Evolutionary conservation across 2,797 vertebrate genomes (phyloP).

Genomic region (Malacoctenus gilli): DNA sequence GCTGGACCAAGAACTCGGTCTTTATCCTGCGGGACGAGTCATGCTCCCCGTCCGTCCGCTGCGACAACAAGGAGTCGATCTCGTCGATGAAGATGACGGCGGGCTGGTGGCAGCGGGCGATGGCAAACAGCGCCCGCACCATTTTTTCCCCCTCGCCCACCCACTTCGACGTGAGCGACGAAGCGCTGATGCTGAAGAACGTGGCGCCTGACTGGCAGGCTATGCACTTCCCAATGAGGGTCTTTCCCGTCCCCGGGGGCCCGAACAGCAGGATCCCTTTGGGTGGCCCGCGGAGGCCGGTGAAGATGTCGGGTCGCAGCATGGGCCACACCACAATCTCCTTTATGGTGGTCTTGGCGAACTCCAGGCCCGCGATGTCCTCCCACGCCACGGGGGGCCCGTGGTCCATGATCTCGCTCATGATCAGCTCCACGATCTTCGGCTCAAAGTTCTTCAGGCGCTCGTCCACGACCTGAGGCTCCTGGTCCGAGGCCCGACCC

Average conservation of each 20-base stretch:
- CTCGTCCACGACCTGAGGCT: conserved; percentile 82
- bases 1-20: conserved; percentile 95
- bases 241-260: conserved; percentile 96
- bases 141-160: conserved; percentile 98
- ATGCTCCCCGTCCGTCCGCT: conserved; percentile 93
- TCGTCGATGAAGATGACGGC: conserved; percentile 98
- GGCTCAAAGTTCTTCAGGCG: conserved; percentile 93
- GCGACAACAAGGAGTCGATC: conserved; percentile 95
- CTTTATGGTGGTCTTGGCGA: conserved; percentile 95
- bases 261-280: conserved; percentile 97
- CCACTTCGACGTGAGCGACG: conserved; percentile 97
- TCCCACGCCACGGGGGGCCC: conserved; percentile 93
- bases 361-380: conserved; percentile 95
- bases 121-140: conserved; percentile 93
- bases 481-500: conserved; percentile 37
- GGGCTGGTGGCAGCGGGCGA: conserved; percentile 93
- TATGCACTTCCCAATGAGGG: conserved; percentile 97
- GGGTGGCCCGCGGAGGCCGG: conserved; percentile 92
- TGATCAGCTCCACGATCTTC: conserved; percentile 95
- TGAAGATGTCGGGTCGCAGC: conserved; percentile 97
- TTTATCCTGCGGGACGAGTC: conserved; percentile 96
- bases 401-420: conserved; percentile 97
- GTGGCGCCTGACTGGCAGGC: conserved; percentile 96
- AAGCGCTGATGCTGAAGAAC: conserved; percentile 98
- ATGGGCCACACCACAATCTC: conserved; percentile 99